Evolutionary conservation across 2,888 invertebrate genomes (phyloP).

Genomic region (Dynastes maya): DNA sequence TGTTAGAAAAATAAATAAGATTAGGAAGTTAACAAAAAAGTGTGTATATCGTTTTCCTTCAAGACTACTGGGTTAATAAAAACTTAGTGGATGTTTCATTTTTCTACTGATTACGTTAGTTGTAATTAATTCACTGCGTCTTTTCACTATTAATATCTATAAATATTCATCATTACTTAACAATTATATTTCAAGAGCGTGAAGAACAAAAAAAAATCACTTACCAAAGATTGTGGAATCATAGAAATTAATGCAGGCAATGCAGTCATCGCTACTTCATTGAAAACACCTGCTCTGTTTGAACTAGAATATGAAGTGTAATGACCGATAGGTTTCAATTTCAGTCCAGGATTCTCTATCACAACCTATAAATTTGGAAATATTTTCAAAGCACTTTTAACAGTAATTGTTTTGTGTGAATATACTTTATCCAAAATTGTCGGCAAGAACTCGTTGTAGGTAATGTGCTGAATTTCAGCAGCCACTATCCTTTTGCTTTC

Average conservation of each 20-base stretch:
- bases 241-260: conserved; percentile 84
- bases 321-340: conserved; percentile 79
- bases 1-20: too few relatives aligned
- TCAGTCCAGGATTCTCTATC: conserved; percentile 76
- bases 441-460: conserved; percentile 87
- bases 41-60: too few relatives aligned
- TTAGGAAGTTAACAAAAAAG: too few relatives aligned
- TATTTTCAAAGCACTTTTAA: too few relatives aligned
- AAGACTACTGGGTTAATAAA: too few relatives aligned
- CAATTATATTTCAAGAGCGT: too few relatives aligned
- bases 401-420: not conserved
- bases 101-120: too few relatives aligned
- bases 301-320: conserved; percentile 88
- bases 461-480: conserved; percentile 88
- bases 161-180: too few relatives aligned
- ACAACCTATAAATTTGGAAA: conserved; percentile 71
- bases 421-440: conserved; percentile 82
- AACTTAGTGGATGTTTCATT: too few relatives aligned
- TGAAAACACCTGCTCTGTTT: conserved; percentile 83
- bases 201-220: conserved; percentile 49
- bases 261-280: conserved; percentile 84
- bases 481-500: conserved; percentile 84
- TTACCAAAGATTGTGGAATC: conserved; percentile 81
- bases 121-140: too few relatives aligned
- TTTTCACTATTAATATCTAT: too few relatives aligned